These are phyloP conservation scores for Sepioteuthis lessoniana DNA, from an alignment of 2,888 invertebrate species.

Conservation along the genomic window DNA sequence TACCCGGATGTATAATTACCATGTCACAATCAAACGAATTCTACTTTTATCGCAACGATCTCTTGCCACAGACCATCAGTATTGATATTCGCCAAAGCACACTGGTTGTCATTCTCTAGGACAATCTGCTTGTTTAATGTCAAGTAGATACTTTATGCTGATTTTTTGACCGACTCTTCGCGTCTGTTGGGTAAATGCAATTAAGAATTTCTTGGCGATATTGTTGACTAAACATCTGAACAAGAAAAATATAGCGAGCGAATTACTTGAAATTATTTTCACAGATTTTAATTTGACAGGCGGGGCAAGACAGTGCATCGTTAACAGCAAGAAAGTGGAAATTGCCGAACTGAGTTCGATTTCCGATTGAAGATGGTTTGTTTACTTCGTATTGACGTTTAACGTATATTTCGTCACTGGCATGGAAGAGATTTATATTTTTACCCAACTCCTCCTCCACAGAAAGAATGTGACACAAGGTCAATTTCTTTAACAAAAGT, in stretches of 20 bases:
- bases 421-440: too few relatives aligned
- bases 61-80: neutral
- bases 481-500: too few relatives aligned
- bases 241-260: neutral
- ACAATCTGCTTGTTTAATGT: neutral
- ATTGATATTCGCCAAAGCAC: neutral
- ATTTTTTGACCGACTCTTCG: neutral
- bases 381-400: too few relatives aligned
- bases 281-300: neutral
- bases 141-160: neutral
- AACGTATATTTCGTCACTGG: too few relatives aligned
- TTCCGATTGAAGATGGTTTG: neutral
- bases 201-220: neutral
- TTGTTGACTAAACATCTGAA: neutral
- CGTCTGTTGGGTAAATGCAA: neutral
- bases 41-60: neutral
- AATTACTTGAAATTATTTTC: neutral
- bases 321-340: neutral
- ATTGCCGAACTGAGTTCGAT: neutral
- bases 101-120: neutral
- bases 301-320: neutral
- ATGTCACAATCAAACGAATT: neutral
- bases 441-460: too few relatives aligned
- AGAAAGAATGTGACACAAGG: too few relatives aligned
- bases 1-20: neutral